Conservation (phyloP, 1,140 invertebrate genomes). For the Sinonovacula constricta region DNA sequence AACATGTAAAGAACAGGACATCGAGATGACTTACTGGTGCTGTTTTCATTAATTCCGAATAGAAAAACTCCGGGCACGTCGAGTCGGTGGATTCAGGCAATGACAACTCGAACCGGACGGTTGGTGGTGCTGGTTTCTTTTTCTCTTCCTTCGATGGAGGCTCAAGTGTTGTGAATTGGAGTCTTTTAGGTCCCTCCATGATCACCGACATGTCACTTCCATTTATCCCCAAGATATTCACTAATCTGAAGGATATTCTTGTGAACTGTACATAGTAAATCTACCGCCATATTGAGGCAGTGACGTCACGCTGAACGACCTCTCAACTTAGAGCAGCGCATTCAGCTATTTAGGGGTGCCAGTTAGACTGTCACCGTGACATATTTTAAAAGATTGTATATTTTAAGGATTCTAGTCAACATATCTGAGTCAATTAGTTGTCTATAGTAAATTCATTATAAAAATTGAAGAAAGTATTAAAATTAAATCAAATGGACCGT, state of each 20-base stretch:
- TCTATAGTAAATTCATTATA: too few species aligned
- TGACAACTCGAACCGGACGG: slow-evolving; percentile 81
- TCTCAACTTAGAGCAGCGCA: slow-evolving; percentile 37
- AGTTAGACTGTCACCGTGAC: too few species aligned
- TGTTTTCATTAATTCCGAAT: slow-evolving; percentile 82
- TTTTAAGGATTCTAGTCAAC: too few species aligned
- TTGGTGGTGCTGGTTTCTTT: slow-evolving; percentile 79
- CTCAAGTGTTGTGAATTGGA: slow-evolving; percentile 78
- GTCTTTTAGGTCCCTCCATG: slow-evolving; percentile 81
- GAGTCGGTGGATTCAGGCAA: slow-evolving; percentile 83
- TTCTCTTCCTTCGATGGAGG: slow-evolving; percentile 74
- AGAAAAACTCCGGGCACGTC: slow-evolving; percentile 84
- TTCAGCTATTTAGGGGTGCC: too few species aligned
- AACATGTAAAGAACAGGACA: slow-evolving; percentile 14
- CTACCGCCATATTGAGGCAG: slow-evolving; percentile 54
- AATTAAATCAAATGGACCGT: too few species aligned
- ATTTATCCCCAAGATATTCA: slow-evolving; percentile 46
- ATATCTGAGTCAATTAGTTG: too few species aligned
- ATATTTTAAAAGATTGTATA: too few species aligned
- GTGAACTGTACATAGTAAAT: slow-evolving; percentile 47
- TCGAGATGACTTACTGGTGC: slow-evolving; percentile 81
- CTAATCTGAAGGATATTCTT: slow-evolving; percentile 45
- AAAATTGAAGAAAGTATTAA: too few species aligned
- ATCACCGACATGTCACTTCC: slow-evolving; percentile 36
- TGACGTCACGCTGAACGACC: slow-evolving; percentile 45